A percentile compares a stretch with the other conserved stretches of the same genome.
Conservation (phyloP, 2,888 invertebrate species). For the Drosophila mimetica region DNA sequence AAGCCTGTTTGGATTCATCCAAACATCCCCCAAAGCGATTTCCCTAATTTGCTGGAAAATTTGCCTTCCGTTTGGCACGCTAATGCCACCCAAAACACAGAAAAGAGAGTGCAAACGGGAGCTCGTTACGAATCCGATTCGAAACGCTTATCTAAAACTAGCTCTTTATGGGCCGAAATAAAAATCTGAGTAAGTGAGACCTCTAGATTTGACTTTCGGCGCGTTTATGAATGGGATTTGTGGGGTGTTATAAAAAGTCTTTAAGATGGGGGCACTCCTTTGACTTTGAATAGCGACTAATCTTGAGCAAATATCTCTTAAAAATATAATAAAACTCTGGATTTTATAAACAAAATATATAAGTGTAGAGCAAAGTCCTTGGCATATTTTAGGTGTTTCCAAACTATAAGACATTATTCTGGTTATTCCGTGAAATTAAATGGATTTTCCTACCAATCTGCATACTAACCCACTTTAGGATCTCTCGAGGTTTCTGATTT, state of each 20-base stretch:
- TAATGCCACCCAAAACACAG: not conserved
- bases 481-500: not conserved
- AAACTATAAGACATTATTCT: not conserved
- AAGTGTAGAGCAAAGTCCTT: not conserved
- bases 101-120: conserved; percentile 3
- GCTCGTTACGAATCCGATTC: conserved; percentile 9
- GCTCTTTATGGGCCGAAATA: conserved; percentile 29
- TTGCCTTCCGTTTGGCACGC: conserved; percentile 18
- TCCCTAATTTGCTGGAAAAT: not conserved
- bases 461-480: not conserved
- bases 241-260: conserved; percentile 8
- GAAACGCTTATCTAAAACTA: conserved; percentile 28
- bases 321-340: not conserved
- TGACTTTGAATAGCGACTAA: not conserved
- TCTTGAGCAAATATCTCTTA: too few species aligned
- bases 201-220: conserved; percentile 6
- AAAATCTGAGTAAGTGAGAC: conserved; percentile 26
- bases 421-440: not conserved
- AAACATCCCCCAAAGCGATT: conserved; percentile 5
- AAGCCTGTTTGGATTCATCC: not conserved
- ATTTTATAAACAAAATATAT: not conserved
- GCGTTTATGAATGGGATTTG: conserved; percentile 37
- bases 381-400: not conserved
- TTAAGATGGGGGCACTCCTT: not conserved
- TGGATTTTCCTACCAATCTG: not conserved